Evolutionary conservation across 1,140 invertebrate genomes (phyloP).

Genomic region (Chlorops oryzae): DNA sequence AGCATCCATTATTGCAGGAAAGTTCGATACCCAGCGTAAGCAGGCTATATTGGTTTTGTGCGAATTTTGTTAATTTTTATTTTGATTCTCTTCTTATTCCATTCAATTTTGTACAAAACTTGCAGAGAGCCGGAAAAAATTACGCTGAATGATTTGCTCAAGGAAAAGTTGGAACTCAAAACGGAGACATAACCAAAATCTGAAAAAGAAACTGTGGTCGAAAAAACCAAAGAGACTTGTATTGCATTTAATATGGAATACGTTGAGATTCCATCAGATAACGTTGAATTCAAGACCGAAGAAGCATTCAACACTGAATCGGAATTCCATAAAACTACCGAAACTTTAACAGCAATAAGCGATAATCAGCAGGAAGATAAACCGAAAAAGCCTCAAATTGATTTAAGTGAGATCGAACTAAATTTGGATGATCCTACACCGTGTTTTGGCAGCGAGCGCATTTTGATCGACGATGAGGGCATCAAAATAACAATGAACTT

Average conservation of each 20-base stretch:
- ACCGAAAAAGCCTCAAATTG: too few relatives aligned
- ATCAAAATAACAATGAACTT: constrained; percentile 79
- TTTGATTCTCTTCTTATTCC: not conserved
- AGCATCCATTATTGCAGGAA: too few relatives aligned
- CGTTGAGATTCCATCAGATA: not conserved
- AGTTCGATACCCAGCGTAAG: too few relatives aligned
- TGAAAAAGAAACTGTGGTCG: not conserved
- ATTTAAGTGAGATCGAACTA: constrained; percentile 67
- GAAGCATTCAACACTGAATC: too few relatives aligned
- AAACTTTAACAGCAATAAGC: too few relatives aligned
- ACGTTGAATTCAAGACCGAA: not conserved
- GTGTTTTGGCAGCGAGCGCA: constrained; percentile 58
- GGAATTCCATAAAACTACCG: too few relatives aligned
- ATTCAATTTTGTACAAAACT: constrained; percentile 17
- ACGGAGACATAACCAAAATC: not conserved
- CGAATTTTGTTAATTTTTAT: not conserved
- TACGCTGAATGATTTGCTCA: constrained; percentile 57
- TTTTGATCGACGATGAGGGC: constrained; percentile 69
- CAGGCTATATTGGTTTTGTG: too few relatives aligned
- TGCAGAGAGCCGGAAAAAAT: constrained; percentile 58
- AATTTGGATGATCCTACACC: constrained; percentile 70
- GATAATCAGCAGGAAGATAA: too few relatives aligned
- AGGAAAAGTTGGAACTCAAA: constrained; percentile 24
- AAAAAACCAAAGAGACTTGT: not conserved
- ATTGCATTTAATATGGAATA: not conserved